These are phyloP conservation scores for Alauda arvensis DNA, from an alignment of 2,797 vertebrate species.

Conservation along the genomic window DNA sequence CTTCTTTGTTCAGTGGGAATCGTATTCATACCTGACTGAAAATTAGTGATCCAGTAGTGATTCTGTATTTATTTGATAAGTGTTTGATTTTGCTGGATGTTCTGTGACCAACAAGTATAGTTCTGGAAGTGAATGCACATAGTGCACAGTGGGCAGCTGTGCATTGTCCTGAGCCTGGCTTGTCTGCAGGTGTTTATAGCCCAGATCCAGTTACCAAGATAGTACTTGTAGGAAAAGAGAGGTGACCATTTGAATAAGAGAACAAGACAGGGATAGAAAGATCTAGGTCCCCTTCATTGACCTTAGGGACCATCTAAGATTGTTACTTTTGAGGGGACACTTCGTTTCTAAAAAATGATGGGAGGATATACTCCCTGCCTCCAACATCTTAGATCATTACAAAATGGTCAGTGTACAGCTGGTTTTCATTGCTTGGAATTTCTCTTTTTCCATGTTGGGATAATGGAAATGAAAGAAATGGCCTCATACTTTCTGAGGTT, in stretches of 20 bases:
- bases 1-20: not conserved
- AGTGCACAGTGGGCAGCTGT: not conserved
- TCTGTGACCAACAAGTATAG: not conserved
- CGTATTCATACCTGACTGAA: not conserved
- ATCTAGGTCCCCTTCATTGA: not conserved
- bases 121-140: not conserved
- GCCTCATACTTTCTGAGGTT: not conserved
- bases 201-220: not conserved
- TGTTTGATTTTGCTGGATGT: constrained; percentile 3
- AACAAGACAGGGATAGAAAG: not conserved
- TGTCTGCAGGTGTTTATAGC: not conserved
- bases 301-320: not conserved
- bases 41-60: not conserved
- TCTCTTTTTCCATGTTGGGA: not conserved
- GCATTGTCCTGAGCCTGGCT: constrained; percentile 1
- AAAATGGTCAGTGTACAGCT: not conserved
- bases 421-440: not conserved
- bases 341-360: not conserved
- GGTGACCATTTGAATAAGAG: not conserved
- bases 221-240: not conserved
- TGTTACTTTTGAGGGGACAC: not conserved
- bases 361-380: not conserved
- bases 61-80: not conserved
- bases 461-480: not conserved
- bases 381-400: not conserved